Percentiles rank a stretch among this genome's conserved stretches.
phyloP scores from a whole-genome alignment of 2,113 vertebrate species.

The Phasianus colchicus region DNA sequence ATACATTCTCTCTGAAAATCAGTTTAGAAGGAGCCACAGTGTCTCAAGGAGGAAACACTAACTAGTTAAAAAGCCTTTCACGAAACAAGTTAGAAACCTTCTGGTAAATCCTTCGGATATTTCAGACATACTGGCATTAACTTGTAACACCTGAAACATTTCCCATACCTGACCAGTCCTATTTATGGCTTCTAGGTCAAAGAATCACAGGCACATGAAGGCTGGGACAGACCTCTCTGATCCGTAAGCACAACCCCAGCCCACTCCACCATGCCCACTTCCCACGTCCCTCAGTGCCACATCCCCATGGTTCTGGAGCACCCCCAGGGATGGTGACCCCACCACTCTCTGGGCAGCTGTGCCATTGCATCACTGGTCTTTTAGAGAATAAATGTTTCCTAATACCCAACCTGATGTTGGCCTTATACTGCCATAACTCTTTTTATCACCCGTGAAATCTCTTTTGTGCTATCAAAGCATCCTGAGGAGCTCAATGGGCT shows the following conservation, averaged over 20 bases:
- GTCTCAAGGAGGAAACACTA: not conserved
- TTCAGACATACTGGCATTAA: not conserved
- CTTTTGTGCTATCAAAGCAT: accelerated
- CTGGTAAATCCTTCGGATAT: accelerated
- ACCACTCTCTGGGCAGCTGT: too few species aligned
- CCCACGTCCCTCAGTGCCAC: too few species aligned
- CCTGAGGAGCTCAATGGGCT: not conserved
- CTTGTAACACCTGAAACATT: not conserved
- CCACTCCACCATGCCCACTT: too few species aligned
- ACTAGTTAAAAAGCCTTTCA: not conserved
- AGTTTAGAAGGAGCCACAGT: accelerated
- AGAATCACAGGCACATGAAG: too few species aligned
- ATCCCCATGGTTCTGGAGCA: too few species aligned
- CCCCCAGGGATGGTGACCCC: too few species aligned
- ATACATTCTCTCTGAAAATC: not conserved
- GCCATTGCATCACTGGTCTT: too few species aligned
- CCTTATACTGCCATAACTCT: accelerated
- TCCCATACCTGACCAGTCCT: accelerated
- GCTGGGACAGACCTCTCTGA: too few species aligned
- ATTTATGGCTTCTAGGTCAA: too few species aligned
- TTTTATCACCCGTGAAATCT: not conserved
- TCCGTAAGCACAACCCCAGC: too few species aligned
- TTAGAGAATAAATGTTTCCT: too few species aligned
- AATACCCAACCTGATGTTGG: too few species aligned
- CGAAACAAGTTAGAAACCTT: not conserved